These are phyloP conservation scores for Meandrina meandrites DNA, from an alignment of 92 coral and sea anemone species.

Conservation along the genomic window DNA sequence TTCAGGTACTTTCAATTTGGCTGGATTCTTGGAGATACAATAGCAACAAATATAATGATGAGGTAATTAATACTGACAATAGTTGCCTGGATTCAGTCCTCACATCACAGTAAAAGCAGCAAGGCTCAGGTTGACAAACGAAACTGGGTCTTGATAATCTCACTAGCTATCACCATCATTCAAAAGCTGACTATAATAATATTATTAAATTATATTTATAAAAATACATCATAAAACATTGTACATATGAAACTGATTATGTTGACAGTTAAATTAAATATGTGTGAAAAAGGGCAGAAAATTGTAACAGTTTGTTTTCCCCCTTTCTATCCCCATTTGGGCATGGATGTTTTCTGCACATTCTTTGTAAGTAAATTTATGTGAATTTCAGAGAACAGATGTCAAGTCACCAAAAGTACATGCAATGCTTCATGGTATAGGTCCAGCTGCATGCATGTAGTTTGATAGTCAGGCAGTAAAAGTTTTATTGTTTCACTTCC, in stretches of 20 bases:
- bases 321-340: no score
- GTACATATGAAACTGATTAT: no score
- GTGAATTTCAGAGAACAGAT: background rate
- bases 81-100: background rate
- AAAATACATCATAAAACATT: no score
- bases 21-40: constrained; percentile 82
- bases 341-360: no score
- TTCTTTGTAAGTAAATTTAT: background rate
- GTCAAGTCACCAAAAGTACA: background rate
- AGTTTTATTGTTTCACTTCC: background rate
- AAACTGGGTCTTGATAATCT: no score
- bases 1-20: constrained; percentile 86
- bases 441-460: background rate
- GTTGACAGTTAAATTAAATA: no score
- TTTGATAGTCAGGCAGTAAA: background rate
- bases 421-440: background rate
- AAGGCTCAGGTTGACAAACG: no score
- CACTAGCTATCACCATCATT: no score
- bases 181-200: no score
- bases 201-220: no score
- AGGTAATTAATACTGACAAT: constrained; percentile 54
- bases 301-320: no score
- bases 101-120: background rate
- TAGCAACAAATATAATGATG: constrained; percentile 90
- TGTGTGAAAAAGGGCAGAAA: no score